Evolutionary conservation across 2,113 vertebrate species (phyloP).

Genomic region (Scomber scombrus): DNA sequence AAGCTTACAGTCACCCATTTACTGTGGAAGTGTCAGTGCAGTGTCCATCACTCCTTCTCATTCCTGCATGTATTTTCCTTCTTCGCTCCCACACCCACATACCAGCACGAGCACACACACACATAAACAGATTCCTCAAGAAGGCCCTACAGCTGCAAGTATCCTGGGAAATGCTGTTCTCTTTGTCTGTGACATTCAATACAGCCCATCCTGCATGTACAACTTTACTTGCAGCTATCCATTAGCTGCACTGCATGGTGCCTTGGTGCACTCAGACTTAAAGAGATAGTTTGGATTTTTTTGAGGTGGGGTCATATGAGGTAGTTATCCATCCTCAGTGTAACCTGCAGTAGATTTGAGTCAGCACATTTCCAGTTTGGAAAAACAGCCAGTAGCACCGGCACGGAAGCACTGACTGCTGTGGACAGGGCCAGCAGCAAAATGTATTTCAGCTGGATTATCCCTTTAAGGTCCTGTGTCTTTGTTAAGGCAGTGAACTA

Average conservation of each 20-base stretch:
- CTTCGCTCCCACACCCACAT: conserved; percentile 42
- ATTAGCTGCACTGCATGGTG: conserved; percentile 38
- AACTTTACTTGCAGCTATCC: conserved; percentile 11
- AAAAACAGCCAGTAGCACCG: too few species aligned
- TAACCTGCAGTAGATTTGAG: too few species aligned
- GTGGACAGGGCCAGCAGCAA: too few species aligned
- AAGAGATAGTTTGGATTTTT: too few species aligned
- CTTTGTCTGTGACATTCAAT: conserved; percentile 63
- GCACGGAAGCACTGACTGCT: too few species aligned
- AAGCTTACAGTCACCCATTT: conserved; percentile 41
- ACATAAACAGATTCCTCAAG: conserved; percentile 20
- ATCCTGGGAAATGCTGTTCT: conserved; percentile 46
- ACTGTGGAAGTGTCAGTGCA: neutral
- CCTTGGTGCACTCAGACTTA: neutral
- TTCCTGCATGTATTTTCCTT: conserved; percentile 46
- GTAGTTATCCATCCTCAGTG: too few species aligned
- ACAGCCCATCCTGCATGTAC: conserved; percentile 39
- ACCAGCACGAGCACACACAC: neutral
- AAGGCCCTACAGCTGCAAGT: conserved; percentile 36
- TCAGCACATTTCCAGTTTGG: too few species aligned
- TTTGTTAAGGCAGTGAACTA: conserved; percentile 14
- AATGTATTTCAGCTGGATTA: too few species aligned
- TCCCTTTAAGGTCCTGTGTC: neutral
- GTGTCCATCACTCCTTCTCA: conserved; percentile 35
- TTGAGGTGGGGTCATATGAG: too few species aligned